Percentiles rank a stretch among this genome's conserved stretches.
Conservation (phyloP, 2,888 invertebrate species). For the Cosmia trapezina region DNA sequence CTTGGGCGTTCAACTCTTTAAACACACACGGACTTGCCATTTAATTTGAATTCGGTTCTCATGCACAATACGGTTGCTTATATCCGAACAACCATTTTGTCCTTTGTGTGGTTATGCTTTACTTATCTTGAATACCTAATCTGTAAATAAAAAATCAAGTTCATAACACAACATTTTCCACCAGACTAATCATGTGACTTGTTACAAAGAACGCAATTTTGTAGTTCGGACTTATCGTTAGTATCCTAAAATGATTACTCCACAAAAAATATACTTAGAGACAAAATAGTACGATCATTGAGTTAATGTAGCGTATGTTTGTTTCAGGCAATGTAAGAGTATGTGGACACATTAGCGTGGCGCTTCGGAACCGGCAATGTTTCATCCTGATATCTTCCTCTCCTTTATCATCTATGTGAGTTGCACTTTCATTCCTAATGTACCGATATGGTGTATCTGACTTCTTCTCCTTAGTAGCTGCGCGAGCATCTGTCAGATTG, state of each 20-base stretch:
- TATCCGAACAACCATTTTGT: not conserved
- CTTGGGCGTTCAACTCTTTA: conserved; percentile 15
- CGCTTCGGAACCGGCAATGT: conserved; percentile 63
- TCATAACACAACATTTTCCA: not conserved
- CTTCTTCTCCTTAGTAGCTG: not conserved
- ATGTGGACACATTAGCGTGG: conserved; percentile 43
- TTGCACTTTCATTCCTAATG: conserved; percentile 32
- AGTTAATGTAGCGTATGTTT: conserved; percentile 52
- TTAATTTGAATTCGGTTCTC: conserved; percentile 6
- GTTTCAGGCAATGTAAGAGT: conserved; percentile 69
- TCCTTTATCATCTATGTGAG: conserved; percentile 65
- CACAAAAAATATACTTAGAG: not conserved
- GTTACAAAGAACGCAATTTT: conserved; percentile 2
- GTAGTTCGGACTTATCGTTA: not conserved
- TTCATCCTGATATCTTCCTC: conserved; percentile 53
- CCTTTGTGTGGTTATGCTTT: not conserved
- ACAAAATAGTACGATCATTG: not conserved
- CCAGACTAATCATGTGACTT: conserved; percentile 4
- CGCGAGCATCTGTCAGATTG: conserved; percentile 1
- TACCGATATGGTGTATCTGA: not conserved
- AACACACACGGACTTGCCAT: not conserved
- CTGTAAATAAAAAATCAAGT: not conserved
- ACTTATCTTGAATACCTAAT: not conserved
- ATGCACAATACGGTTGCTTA: not conserved
- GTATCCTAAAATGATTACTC: conserved; percentile 10